These are phyloP conservation scores for Phrixothrix hirtus DNA, from an alignment of 2,888 invertebrate genomes.

Conservation along the genomic window DNA sequence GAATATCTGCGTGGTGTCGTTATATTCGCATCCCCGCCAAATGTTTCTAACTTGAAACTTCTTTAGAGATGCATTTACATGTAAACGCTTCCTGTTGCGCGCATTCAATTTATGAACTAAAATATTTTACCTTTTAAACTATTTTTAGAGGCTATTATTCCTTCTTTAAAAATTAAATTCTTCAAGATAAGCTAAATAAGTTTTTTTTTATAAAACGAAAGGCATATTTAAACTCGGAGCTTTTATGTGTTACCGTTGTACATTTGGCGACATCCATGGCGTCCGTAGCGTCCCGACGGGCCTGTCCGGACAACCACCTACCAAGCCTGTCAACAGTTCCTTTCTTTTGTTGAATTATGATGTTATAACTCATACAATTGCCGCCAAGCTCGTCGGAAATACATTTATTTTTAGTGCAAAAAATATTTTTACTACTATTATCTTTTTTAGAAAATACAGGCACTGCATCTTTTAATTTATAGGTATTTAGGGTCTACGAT, in stretches of 20 bases:
- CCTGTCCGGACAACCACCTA: slow-evolving; percentile 51
- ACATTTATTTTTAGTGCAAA: slow-evolving; percentile 47
- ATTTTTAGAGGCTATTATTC: too few species aligned
- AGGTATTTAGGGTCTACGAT: slow-evolving; percentile 14
- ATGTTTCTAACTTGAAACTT: background rate
- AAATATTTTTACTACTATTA: slow-evolving; percentile 30
- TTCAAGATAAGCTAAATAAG: too few species aligned
- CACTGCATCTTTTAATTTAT: slow-evolving; percentile 24
- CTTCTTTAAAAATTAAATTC: too few species aligned
- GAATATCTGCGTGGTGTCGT: slow-evolving; percentile 33
- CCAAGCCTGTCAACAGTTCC: slow-evolving; percentile 52
- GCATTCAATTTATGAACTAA: too few species aligned
- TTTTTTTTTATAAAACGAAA: slow-evolving; percentile 14
- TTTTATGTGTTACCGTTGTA: slow-evolving; percentile 27
- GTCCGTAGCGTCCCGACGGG: slow-evolving; percentile 39
- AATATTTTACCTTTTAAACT: too few species aligned
- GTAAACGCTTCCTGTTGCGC: too few species aligned
- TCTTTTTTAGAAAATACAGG: slow-evolving; percentile 26
- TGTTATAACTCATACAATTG: slow-evolving; percentile 54
- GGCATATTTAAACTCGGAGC: slow-evolving; percentile 18
- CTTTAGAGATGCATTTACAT: too few species aligned
- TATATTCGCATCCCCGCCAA: slow-evolving; percentile 14
- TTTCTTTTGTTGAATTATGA: slow-evolving; percentile 55
- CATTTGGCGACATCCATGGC: slow-evolving; percentile 32
- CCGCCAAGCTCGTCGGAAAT: slow-evolving; percentile 53